Conservation (phyloP, 2,797 vertebrate genomes). For the Hemibagrus guttatus region DNA sequence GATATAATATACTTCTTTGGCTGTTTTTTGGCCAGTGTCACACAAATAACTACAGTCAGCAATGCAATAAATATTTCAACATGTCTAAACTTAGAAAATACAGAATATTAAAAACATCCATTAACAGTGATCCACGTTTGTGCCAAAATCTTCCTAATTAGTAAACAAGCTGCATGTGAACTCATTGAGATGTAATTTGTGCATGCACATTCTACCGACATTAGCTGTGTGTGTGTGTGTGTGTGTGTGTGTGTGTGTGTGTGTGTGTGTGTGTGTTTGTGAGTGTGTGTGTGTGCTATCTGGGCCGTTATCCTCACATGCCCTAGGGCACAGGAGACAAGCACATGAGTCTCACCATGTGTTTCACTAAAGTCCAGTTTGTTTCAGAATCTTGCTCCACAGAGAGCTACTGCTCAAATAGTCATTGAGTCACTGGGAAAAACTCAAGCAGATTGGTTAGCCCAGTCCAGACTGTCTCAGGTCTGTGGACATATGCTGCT, state of each 20-base stretch:
- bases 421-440: not conserved
- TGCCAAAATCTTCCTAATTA: not conserved
- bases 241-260: not conserved
- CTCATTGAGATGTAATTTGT: not conserved
- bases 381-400: slow-evolving; percentile 3
- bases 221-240: not conserved
- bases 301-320: slow-evolving; percentile 27
- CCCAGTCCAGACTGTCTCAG: slow-evolving; percentile 10
- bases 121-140: not conserved
- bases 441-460: slow-evolving; percentile 11
- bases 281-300: not conserved
- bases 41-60: not conserved
- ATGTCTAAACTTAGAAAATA: not conserved
- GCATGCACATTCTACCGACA: no score
- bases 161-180: not conserved
- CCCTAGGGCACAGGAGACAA: slow-evolving; percentile 17
- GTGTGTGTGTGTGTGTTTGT: slow-evolving; percentile 1
- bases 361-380: slow-evolving; percentile 31
- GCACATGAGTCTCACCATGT: slow-evolving; percentile 30
- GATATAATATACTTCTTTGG: not conserved
- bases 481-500: slow-evolving; percentile 15
- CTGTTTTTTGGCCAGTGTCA: not conserved
- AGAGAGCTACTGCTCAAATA: slow-evolving; percentile 11
- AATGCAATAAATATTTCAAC: not conserved
- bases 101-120: not conserved